phyloP scores from a whole-genome alignment of 2,113 vertebrate genomes.

The Tachysurus vachellii region DNA sequence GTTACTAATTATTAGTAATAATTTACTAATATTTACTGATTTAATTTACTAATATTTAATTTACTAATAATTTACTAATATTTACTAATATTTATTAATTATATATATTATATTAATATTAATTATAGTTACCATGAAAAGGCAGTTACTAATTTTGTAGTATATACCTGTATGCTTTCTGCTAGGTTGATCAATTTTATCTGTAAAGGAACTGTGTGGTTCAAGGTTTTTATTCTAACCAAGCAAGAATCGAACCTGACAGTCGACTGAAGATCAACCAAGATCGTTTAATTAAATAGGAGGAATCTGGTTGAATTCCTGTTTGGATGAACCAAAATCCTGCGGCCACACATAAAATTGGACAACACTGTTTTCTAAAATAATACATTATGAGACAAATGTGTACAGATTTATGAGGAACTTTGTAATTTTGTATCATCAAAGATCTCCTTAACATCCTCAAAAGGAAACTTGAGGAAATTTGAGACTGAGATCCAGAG shows the following conservation, averaged over 20 bases:
- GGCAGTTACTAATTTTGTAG: not conserved
- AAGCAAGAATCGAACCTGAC: not conserved
- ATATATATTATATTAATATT: too few species aligned
- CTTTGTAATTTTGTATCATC: not conserved
- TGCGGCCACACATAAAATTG: not conserved
- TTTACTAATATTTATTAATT: too few species aligned
- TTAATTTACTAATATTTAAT: too few species aligned
- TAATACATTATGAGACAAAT: not conserved
- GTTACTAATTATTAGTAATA: not conserved
- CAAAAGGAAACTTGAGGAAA: not conserved
- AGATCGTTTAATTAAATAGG: not conserved
- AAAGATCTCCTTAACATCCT: not conserved
- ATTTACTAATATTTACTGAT: too few species aligned
- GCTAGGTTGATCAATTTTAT: not conserved
- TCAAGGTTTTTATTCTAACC: not conserved
- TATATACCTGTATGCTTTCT: not conserved
- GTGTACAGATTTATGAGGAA: not conserved
- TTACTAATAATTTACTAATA: too few species aligned
- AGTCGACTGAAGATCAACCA: not conserved
- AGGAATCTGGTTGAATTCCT: not conserved
- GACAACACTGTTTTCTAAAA: not conserved
- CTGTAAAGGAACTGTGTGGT: not conserved
- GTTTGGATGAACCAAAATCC: not conserved
- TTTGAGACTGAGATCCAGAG: constrained; percentile 29
- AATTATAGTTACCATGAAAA: too few species aligned